Percentiles rank a stretch among this genome's conserved stretches.
Evolutionary conservation across 2,797 vertebrate genomes (phyloP).

Genomic region (Falco rusticolus): DNA sequence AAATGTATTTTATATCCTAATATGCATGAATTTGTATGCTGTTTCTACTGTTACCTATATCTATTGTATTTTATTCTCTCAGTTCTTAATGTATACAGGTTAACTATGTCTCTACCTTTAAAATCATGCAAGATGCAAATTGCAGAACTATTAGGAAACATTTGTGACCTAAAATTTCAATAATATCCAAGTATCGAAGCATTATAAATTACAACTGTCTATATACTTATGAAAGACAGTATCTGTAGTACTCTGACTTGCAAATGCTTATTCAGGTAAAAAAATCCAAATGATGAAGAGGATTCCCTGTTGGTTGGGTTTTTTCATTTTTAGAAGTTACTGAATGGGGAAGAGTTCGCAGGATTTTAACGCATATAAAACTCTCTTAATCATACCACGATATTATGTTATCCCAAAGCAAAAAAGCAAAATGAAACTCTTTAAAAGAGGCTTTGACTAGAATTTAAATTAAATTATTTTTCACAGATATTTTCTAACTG

Average conservation of each 20-base stretch:
- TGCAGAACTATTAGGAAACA: background rate
- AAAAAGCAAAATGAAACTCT: background rate
- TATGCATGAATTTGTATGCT: background rate
- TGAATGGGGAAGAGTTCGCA: background rate
- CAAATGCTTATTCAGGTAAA: background rate
- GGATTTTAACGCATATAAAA: background rate
- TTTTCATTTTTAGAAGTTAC: background rate
- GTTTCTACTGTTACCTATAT: background rate
- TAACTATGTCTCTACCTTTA: background rate
- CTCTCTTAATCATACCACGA: background rate
- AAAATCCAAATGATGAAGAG: background rate
- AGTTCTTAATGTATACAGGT: background rate
- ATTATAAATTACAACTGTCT: background rate
- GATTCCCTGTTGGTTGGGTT: background rate
- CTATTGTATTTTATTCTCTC: background rate
- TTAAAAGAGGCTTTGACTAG: background rate
- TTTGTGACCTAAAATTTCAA: background rate
- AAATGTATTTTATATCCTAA: constrained; percentile 14
- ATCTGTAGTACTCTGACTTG: background rate
- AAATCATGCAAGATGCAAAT: background rate
- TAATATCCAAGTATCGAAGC: background rate
- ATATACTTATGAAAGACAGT: background rate
- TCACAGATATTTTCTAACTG: background rate
- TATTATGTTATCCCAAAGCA: background rate
- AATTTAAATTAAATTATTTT: background rate